Evolutionary conservation across 2,113 vertebrate genomes (phyloP), one percentile per base, ranked within the genome.

Genomic region (Cavia aperea): DNA sequence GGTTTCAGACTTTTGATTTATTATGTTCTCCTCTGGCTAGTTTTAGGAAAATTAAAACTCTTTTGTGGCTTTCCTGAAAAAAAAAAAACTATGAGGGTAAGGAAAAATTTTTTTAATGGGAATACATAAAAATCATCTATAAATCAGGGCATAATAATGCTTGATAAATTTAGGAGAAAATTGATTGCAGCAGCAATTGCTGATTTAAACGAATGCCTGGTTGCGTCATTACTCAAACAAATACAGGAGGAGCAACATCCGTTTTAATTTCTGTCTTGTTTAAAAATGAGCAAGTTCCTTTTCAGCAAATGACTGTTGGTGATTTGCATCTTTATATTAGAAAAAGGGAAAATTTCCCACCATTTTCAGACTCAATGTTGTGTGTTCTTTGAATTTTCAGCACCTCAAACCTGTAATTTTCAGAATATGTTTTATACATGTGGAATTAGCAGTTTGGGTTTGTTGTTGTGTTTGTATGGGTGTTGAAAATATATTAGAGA

Each of bases 211-310:
- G 94, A 93, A 95, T 94, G 95, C 78, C 78, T 93, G 49, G 73
- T 81, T 89, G 95, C 19, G 5, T 96, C 96, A 95, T 96, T 93
- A 94, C 82, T 96, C 96, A 96, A 89, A 95, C 93, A 93, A 82
- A 92, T 72, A 90, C 89, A 90, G 89, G 87, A 89, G 91, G 87
- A 91, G 43, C 68, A 46, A 51, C 93, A 96, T 95, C 94, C 90
- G 88, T 96, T 97, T 96, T 96, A 93, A 97, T 96, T 96, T 96
- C 94, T 95, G 95, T 96, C 96, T 94, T 89, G 73, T 96, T 96
- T 96, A 95, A 95, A 96, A 96, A 95, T 75, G 95, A 95, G 91
- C 60, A 63, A 89, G 92, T 88, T 95, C 96, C 93, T 94, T 95
- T 94, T 91, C 79, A 89, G 75, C 91, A 95, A 96, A 96, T 93